These are phyloP conservation scores for Yponomeuta evonymella DNA, from an alignment of 2,888 invertebrate species.

Conservation along the genomic window DNA sequence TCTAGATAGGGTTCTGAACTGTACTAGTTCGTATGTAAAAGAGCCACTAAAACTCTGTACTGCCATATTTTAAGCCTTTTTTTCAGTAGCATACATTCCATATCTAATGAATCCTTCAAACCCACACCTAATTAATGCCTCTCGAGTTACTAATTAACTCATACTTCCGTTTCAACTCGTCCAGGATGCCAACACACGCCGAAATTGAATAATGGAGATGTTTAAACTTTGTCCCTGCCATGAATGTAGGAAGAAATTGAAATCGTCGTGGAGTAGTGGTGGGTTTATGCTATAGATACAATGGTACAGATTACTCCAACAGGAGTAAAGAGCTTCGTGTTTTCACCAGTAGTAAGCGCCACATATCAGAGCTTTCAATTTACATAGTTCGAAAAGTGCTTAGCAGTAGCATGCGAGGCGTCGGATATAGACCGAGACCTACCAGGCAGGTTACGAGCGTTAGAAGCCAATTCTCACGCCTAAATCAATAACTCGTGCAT, in stretches of 20 bases:
- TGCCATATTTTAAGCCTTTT: background rate
- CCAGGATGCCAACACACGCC: constrained; percentile 31
- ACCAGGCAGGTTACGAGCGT: constrained; percentile 67
- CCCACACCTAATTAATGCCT: constrained; percentile 43
- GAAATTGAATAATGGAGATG: constrained; percentile 33
- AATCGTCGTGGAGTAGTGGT: background rate
- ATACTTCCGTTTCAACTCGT: constrained; percentile 33
- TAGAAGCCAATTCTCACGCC: constrained; percentile 72
- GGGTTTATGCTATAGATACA: background rate
- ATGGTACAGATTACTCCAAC: background rate
- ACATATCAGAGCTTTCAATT: constrained; percentile 20
- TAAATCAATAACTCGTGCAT: constrained; percentile 66
- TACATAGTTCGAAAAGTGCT: constrained; percentile 33
- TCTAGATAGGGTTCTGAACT: background rate
- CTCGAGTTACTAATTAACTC: constrained; percentile 44
- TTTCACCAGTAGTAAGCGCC: constrained; percentile 11
- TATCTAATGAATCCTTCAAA: constrained; percentile 9
- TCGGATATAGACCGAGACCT: constrained; percentile 58
- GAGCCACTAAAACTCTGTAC: too few species aligned
- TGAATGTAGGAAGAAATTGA: background rate
- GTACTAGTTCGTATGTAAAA: too few species aligned
- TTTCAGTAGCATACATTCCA: background rate
- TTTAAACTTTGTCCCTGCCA: constrained; percentile 25
- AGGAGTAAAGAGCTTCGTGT: background rate
- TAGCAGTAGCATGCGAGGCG: constrained; percentile 62